Evolutionary conservation across 2,113 vertebrate genomes (phyloP).

Genomic region (Brachyhypopomus gauderio): DNA sequence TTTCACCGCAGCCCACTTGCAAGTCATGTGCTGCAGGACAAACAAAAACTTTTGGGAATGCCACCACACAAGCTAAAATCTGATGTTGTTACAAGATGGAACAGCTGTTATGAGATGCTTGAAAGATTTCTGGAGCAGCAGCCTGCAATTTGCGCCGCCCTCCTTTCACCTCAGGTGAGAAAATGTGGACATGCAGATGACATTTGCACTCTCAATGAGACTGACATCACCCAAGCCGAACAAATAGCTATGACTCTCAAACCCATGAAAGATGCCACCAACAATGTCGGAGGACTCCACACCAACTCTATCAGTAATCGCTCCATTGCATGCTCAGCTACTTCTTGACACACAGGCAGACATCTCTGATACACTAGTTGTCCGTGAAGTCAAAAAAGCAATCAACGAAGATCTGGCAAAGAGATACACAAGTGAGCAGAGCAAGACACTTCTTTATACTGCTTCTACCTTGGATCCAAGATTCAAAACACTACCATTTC

Average conservation of each 20-base stretch:
- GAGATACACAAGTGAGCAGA: neutral
- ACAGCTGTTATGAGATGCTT: too few species aligned
- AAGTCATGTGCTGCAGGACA: too few species aligned
- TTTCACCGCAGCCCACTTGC: too few species aligned
- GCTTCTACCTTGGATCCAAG: neutral
- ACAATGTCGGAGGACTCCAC: neutral
- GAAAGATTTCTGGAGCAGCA: too few species aligned
- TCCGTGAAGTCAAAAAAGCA: neutral
- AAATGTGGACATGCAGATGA: constrained; percentile 5
- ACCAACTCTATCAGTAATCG: too few species aligned
- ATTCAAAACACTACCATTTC: constrained; percentile 8
- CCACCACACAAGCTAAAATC: too few species aligned
- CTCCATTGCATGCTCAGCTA: too few species aligned
- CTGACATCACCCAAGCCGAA: neutral
- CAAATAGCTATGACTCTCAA: constrained; percentile 5
- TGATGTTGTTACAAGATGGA: too few species aligned
- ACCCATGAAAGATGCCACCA: constrained; percentile 5
- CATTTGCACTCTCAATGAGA: constrained; percentile 1
- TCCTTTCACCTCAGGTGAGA: neutral
- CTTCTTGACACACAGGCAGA: neutral
- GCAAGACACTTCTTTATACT: neutral
- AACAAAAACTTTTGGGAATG: too few species aligned
- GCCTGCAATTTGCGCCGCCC: too few species aligned
- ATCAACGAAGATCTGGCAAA: neutral
- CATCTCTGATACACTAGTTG: neutral